Percentiles rank a stretch among this genome's conserved stretches.
phyloP scores from a whole-genome alignment of 2,113 vertebrate species.

The Nibea albiflora region DNA sequence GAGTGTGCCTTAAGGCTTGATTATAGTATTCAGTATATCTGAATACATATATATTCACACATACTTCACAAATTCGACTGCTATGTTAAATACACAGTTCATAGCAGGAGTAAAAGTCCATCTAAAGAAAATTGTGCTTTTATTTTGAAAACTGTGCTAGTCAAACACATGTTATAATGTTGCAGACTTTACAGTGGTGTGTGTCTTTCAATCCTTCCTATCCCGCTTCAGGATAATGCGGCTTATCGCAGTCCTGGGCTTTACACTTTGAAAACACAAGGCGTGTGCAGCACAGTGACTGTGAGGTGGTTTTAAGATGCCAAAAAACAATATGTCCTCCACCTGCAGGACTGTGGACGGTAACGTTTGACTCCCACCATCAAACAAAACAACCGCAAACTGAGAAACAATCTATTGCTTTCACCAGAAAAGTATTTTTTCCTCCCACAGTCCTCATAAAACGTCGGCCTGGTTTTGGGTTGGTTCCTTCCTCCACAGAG shows the following conservation, averaged over 20 bases:
- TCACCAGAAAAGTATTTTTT: neutral
- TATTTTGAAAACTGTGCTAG: conserved; percentile 31
- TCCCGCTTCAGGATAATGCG: conserved; percentile 80
- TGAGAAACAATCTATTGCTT: neutral
- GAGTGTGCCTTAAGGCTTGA: neutral
- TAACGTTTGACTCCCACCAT: neutral
- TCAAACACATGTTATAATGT: neutral
- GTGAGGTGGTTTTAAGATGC: neutral
- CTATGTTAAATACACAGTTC: fast-evolving
- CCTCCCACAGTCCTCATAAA: neutral
- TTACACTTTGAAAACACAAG: conserved; percentile 63
- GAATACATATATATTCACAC: fast-evolving
- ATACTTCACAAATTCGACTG: fast-evolving
- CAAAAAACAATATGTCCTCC: neutral
- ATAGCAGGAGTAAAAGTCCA: fast-evolving
- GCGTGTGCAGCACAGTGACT: neutral
- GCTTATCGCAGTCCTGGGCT: conserved; percentile 72
- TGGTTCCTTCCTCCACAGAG: neutral
- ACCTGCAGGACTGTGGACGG: neutral
- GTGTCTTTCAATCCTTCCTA: conserved; percentile 64
- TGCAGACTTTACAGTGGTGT: conserved; percentile 1
- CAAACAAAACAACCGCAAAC: neutral
- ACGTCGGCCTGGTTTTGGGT: neutral
- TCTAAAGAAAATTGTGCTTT: neutral
- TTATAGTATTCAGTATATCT: neutral